Conservation (phyloP, 2,888 invertebrate genomes). For the Idaea aversata region DNA sequence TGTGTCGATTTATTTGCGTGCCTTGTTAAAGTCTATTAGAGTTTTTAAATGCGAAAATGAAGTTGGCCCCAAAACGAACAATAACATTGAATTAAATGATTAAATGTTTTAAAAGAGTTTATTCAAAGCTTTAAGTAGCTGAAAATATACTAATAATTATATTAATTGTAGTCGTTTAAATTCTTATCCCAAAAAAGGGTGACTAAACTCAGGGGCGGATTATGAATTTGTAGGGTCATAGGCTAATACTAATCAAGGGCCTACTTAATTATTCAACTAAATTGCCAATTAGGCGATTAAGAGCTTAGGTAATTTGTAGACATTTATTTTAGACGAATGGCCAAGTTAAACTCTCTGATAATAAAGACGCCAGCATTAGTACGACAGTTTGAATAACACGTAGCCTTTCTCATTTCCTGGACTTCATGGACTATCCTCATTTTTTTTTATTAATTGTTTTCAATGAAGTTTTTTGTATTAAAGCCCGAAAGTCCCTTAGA, state of each 20-base stretch:
- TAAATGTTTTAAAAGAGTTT: constrained; percentile 26
- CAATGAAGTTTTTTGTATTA: too few species aligned
- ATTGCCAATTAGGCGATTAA: too few species aligned
- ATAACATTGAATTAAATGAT: constrained; percentile 11
- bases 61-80: constrained; percentile 16
- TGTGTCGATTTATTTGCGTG: constrained; percentile 49
- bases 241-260: too few species aligned
- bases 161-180: not conserved
- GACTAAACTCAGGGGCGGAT: not conserved
- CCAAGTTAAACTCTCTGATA: too few species aligned
- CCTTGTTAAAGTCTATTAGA: constrained; percentile 37
- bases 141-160: constrained; percentile 13
- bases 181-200: not conserved
- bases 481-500: too few species aligned
- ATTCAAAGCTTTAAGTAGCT: constrained; percentile 32
- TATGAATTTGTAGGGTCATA: not conserved
- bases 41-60: constrained; percentile 3
- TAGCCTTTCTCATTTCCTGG: too few species aligned
- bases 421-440: too few species aligned
- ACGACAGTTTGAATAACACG: too few species aligned
- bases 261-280: not conserved
- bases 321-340: too few species aligned
- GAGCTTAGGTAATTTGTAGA: too few species aligned
- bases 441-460: too few species aligned
- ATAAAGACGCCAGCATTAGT: too few species aligned